These are phyloP conservation scores for Propithecus perrieri DNA, from an alignment of 2,797 vertebrate species.

Conservation along the genomic window DNA sequence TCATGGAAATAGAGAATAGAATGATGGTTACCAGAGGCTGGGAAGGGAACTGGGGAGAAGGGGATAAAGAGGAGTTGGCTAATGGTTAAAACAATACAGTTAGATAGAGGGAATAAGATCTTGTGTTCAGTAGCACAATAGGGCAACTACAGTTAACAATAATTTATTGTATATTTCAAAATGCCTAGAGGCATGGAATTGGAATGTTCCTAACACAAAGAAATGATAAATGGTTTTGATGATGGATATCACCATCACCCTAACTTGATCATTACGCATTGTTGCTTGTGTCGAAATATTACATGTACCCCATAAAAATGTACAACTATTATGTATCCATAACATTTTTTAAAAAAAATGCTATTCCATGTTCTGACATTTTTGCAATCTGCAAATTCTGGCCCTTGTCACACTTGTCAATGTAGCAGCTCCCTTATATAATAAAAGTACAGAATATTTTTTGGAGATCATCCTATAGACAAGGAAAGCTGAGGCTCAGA, in stretches of 20 bases:
- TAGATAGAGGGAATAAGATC: neutral
- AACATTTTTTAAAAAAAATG: neutral
- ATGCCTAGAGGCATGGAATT: neutral
- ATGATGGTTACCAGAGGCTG: neutral
- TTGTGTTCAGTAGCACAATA: neutral
- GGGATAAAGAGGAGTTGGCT: neutral
- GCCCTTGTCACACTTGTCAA: neutral
- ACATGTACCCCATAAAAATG: neutral
- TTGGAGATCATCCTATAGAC: neutral
- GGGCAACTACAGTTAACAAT: neutral
- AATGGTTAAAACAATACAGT: neutral
- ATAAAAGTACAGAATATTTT: neutral
- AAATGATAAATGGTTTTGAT: neutral
- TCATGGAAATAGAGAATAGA: neutral
- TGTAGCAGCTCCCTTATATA: neutral
- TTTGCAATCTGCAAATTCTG: neutral
- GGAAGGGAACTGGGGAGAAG: neutral
- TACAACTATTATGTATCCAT: neutral
- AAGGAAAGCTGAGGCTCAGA: neutral
- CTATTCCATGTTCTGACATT: neutral
- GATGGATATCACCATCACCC: neutral
- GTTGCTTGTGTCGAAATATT: neutral
- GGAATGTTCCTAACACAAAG: neutral
- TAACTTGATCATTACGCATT: neutral
- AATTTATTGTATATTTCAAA: neutral